Conservation (phyloP, 2,888 invertebrate species). For the Stenotaenia linearis region DNA sequence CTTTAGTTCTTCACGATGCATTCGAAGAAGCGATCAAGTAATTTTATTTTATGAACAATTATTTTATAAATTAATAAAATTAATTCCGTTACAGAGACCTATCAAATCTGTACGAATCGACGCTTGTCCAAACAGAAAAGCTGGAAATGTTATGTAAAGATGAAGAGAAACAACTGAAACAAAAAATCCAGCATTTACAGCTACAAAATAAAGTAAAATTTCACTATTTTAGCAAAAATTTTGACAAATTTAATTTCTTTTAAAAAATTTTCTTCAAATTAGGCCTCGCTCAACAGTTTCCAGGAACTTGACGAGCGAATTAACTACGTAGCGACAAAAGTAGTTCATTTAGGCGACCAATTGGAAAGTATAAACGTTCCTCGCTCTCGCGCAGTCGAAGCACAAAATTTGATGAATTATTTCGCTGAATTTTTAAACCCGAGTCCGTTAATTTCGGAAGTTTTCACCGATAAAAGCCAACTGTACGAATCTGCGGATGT, state of each 20-base stretch:
- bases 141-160: slow-evolving; percentile 74
- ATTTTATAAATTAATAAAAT: neutral
- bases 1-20: slow-evolving; percentile 78
- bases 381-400: slow-evolving; percentile 87
- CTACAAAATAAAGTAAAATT: slow-evolving; percentile 75
- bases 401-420: slow-evolving; percentile 82
- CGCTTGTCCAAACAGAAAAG: slow-evolving; percentile 76
- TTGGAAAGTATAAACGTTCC: slow-evolving; percentile 94
- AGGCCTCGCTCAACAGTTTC: slow-evolving; percentile 78
- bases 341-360: slow-evolving; percentile 97
- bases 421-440: slow-evolving; percentile 86
- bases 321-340: slow-evolving; percentile 94
- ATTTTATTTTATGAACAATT: neutral
- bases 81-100: slow-evolving; percentile 49
- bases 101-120: slow-evolving; percentile 71
- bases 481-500: slow-evolving; percentile 93
- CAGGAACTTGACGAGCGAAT: slow-evolving; percentile 91
- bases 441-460: slow-evolving; percentile 73
- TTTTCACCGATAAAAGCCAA: slow-evolving; percentile 81
- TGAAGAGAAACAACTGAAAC: slow-evolving; percentile 76
- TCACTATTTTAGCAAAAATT: too few relatives aligned
- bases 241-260: neutral
- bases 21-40: slow-evolving; percentile 77
- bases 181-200: slow-evolving; percentile 72
- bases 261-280: neutral